Percentiles rank a stretch among this genome's conserved stretches.
Conservation (phyloP, 2,113 vertebrate species). For the Sinosuthora webbiana region DNA sequence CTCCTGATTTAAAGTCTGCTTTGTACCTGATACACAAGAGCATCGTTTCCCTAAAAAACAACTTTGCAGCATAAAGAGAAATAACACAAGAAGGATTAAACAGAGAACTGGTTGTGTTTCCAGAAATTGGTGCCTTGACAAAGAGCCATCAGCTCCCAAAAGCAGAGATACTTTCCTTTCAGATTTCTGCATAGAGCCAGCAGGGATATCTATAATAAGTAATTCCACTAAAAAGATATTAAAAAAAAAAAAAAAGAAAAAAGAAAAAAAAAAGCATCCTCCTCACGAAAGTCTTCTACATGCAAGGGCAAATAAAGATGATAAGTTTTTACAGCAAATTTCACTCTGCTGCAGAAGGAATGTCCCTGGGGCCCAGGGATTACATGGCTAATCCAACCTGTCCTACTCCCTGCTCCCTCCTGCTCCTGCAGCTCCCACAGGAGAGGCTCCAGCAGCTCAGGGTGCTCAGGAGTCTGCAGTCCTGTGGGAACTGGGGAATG, state of each 20-base stretch:
- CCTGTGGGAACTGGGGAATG: not conserved
- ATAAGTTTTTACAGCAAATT: not conserved
- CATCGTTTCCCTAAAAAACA: not conserved
- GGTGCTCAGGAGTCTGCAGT: not conserved
- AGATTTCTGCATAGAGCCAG: not conserved
- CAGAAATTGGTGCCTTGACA: not conserved
- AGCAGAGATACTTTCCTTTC: not conserved
- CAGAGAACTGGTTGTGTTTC: not conserved
- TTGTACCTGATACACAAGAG: not conserved
- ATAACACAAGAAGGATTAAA: not conserved
- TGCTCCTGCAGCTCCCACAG: not conserved
- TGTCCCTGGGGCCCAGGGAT: not conserved
- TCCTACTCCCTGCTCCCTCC: not conserved
- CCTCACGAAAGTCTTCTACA: not conserved
- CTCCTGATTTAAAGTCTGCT: not conserved
- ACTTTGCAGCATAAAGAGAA: not conserved
- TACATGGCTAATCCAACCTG: not conserved
- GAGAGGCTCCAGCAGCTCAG: not conserved
- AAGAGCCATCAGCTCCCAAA: not conserved
- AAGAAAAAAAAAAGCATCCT: not conserved
- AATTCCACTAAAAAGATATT: not conserved
- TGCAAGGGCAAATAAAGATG: not conserved
- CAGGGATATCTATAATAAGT: not conserved
- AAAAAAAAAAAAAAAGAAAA: accelerated
- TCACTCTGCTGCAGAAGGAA: not conserved